Evolutionary conservation across 2,888 invertebrate genomes (phyloP), one percentile per base, ranked within the genome.

Genomic region (Orthosia gracilis): DNA sequence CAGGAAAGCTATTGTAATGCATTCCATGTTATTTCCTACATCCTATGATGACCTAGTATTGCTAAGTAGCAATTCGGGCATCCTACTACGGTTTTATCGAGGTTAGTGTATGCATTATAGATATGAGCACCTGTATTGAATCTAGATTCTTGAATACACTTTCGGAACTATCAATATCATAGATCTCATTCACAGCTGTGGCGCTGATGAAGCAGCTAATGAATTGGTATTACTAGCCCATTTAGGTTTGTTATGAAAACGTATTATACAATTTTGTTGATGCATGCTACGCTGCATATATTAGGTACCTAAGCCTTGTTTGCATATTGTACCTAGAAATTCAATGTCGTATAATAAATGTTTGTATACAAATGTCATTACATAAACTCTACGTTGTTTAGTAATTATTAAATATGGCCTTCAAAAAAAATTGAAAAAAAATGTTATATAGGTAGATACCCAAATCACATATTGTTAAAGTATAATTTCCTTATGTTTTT

Each of bases 11-110:
- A 75, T 85, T 84, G 71, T 78, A 62, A 85, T 85, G 65, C 80
- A 80, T 61, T 68, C 68, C 23, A 31, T 66, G 75, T 76, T 61
- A 63, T 67, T 82, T 83, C 86, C 85, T 83, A 73, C 54, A 50
- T 68, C 73, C 72, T 69, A 69, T 74, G 58, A 47, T 54, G 75
- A 62, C 65, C 58, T 74, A 68, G 26, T 78, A 68, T 49, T 65
- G 26, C 61, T 72, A 80, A 83, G 58, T 72, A 67, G 54, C 52
- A 54, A 63, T 73, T 80, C 61, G 68, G 83, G 55, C 55, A 66
- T 71, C 61, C 75, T 55, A 18, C 12, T 54, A 63, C 49, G 58
- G 13, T 45, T 65, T 47, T 59, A 11, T 66, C 70, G 63, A 84
- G 85, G 83, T 76, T 69, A 67, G 13, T 26, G 18, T 21, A 47